phyloP scores from a whole-genome alignment of 2,888 invertebrate genomes.

The Tipula lateralis region DNA sequence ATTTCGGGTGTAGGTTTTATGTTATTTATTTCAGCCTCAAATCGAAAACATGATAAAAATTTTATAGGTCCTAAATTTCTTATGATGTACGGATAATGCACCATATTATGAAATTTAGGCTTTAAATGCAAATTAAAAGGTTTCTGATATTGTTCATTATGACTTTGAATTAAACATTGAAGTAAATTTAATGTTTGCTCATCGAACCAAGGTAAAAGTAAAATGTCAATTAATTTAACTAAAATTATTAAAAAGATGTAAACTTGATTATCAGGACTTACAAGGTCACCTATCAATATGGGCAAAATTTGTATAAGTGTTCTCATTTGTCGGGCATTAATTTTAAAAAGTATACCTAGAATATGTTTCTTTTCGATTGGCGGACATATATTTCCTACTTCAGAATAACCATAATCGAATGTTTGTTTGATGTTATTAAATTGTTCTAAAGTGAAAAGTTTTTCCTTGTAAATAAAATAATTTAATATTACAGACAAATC shows the following conservation, averaged over 20 bases:
- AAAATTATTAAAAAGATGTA: conserved; percentile 12
- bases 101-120: conserved; percentile 33
- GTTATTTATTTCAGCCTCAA: conserved; percentile 33
- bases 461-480: too few relatives aligned
- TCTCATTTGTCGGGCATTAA: conserved; percentile 33
- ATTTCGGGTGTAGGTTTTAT: conserved; percentile 33
- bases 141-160: conserved; percentile 30
- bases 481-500: background rate
- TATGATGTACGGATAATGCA: conserved; percentile 30
- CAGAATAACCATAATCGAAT: background rate
- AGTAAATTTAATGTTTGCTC: conserved; percentile 30
- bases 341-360: conserved; percentile 32
- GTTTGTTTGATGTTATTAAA: background rate
- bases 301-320: conserved; percentile 32
- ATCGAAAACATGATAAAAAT: conserved; percentile 28
- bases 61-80: background rate
- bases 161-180: conserved; percentile 31
- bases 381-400: background rate
- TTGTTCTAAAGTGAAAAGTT: too few relatives aligned
- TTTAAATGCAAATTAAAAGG: conserved; percentile 32
- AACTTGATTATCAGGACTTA: conserved; percentile 29
- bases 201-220: conserved; percentile 31
- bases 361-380: conserved; percentile 33
- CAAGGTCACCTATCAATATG: conserved; percentile 33
- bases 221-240: too few relatives aligned